Percentiles rank a stretch among this genome's conserved stretches.
Evolutionary conservation across 2,113 vertebrate species (phyloP).

Genomic region (Prinia subflava): DNA sequence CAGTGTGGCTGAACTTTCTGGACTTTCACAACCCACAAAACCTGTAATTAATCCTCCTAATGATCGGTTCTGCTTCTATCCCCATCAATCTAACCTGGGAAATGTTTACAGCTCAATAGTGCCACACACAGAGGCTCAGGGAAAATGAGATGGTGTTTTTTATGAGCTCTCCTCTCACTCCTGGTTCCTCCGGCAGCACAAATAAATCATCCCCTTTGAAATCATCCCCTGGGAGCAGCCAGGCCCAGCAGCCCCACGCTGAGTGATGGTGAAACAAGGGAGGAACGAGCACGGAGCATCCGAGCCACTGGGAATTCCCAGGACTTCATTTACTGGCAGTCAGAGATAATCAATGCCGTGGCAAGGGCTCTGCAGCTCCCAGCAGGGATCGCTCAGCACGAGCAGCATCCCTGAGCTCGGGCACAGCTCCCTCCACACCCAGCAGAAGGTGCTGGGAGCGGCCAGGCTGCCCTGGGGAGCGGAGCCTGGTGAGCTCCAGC

Average conservation of each 20-base stretch:
- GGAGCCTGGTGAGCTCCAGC: background rate
- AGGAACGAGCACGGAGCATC: rapidly evolving
- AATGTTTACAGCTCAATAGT: slow-evolving; percentile 38
- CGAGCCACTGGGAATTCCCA: background rate
- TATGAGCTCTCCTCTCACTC: background rate
- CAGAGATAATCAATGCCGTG: background rate
- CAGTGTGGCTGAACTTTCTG: background rate
- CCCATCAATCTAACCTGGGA: background rate
- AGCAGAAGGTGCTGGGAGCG: background rate
- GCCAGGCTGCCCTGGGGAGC: background rate
- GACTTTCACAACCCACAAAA: background rate
- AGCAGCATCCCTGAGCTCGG: background rate
- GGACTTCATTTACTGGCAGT: background rate
- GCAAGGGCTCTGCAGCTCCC: background rate
- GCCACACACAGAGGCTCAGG: slow-evolving; percentile 21
- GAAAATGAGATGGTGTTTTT: background rate
- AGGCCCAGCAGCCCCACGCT: background rate
- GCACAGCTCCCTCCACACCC: background rate
- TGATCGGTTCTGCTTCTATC: background rate
- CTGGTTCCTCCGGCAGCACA: background rate
- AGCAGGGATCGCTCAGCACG: rapidly evolving
- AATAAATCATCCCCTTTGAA: background rate
- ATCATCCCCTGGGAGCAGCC: background rate
- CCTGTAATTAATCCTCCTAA: background rate
- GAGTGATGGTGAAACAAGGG: background rate